Conservation (phyloP, 2,113 vertebrate species). For the Scortum barcoo region DNA sequence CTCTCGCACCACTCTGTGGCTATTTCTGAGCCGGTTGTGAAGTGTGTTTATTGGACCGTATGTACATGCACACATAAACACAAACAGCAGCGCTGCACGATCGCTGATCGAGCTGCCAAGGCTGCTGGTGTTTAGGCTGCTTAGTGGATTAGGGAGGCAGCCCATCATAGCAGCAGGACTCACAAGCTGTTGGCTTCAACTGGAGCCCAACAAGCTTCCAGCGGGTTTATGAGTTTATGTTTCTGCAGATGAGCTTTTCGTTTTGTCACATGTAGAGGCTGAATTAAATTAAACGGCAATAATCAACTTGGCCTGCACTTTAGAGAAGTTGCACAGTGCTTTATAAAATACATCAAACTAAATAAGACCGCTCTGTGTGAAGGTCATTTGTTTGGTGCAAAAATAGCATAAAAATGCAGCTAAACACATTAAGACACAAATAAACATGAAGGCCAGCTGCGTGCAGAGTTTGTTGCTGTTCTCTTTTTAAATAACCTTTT, state of each 20-base stretch:
- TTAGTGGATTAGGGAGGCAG: slow-evolving; percentile 61
- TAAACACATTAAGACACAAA: neutral
- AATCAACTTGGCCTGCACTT: neutral
- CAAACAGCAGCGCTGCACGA: slow-evolving; percentile 3
- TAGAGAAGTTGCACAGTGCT: neutral
- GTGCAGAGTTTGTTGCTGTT: neutral
- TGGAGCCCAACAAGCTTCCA: neutral
- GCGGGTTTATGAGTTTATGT: neutral
- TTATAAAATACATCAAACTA: neutral
- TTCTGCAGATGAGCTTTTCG: neutral
- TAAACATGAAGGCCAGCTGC: neutral
- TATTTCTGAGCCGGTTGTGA: slow-evolving; percentile 64
- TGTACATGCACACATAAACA: slow-evolving; percentile 3
- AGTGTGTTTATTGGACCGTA: slow-evolving; percentile 25
- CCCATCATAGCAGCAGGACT: slow-evolving; percentile 31
- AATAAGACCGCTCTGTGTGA: neutral
- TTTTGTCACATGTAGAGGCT: neutral
- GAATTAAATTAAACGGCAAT: neutral
- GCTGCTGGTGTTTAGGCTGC: slow-evolving; percentile 52
- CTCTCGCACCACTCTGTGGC: slow-evolving; percentile 42
- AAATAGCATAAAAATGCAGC: neutral
- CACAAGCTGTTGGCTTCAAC: slow-evolving; percentile 9
- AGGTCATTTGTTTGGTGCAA: neutral
- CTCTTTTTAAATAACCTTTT: neutral
- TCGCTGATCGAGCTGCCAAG: slow-evolving; percentile 49